A percentile compares a stretch with the other conserved stretches of the same genome.
Conservation (phyloP, 1,140 invertebrate species). For the Sarcophaga peregrina region DNA sequence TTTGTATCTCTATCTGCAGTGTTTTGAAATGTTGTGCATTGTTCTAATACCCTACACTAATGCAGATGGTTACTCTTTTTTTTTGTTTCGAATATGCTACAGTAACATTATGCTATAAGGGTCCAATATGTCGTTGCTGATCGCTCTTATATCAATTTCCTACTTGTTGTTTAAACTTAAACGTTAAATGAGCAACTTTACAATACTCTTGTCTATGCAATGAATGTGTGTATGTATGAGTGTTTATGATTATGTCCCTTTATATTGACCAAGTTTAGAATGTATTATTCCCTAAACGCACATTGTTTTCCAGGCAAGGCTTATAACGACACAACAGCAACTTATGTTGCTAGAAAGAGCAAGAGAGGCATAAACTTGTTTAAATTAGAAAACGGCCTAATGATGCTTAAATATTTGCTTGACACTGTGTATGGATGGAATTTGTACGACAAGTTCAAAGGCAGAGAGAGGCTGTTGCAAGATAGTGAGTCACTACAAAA, state of each 20-base stretch:
- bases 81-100: not conserved
- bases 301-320: slow-evolving; percentile 26
- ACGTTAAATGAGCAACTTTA: not conserved
- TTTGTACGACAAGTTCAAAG: too few species aligned
- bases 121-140: too few species aligned
- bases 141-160: too few species aligned
- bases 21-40: too few species aligned
- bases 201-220: not conserved
- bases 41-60: too few species aligned
- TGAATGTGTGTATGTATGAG: slow-evolving; percentile 1
- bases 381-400: slow-evolving; percentile 37
- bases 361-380: slow-evolving; percentile 28
- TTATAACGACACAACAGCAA: too few species aligned
- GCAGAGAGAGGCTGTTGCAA: too few species aligned
- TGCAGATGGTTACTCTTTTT: too few species aligned
- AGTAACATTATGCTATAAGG: not conserved
- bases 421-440: not conserved
- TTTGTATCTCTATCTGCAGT: too few species aligned
- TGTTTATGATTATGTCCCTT: not conserved
- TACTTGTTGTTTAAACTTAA: not conserved
- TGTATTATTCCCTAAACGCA: slow-evolving; percentile 34
- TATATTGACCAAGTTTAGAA: slow-evolving; percentile 11
- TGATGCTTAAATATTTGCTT: slow-evolving; percentile 35
- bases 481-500: too few species aligned
- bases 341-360: not conserved